Conservation (phyloP, 2,113 vertebrate species). For the Pedionomus torquatus region DNA sequence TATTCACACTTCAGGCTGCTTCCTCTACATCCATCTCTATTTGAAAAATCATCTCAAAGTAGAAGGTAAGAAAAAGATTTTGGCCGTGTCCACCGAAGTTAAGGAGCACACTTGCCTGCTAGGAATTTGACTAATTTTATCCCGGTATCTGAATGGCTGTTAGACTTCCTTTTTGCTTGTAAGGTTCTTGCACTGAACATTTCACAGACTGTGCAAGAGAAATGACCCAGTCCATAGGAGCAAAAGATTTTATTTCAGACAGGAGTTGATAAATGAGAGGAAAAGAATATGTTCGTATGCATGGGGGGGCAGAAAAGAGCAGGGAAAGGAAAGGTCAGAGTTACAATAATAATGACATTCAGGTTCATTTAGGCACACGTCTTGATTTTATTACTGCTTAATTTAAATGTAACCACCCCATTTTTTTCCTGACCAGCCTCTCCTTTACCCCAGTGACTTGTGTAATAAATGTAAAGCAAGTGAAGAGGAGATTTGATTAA, state of each 20-base stretch:
- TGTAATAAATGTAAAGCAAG: background rate
- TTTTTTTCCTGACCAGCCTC: background rate
- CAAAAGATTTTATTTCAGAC: background rate
- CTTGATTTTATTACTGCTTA: background rate
- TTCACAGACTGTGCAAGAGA: background rate
- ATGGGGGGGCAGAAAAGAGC: background rate
- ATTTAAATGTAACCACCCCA: background rate
- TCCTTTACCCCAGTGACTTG: background rate
- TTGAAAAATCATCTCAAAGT: background rate
- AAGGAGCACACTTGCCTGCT: background rate
- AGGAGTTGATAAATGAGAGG: background rate
- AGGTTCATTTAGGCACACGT: background rate
- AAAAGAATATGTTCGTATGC: accelerated
- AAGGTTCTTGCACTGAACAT: background rate
- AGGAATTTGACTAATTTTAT: background rate
- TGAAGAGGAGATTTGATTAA: background rate
- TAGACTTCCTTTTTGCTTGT: background rate
- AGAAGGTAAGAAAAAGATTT: background rate
- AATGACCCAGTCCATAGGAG: background rate
- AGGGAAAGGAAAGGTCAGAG: background rate
- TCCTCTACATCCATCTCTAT: background rate
- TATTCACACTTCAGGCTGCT: background rate
- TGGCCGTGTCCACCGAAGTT: background rate
- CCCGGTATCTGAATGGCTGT: background rate
- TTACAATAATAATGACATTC: background rate